These are phyloP conservation scores for Dasyprocta punctata DNA, from an alignment of 2,113 vertebrate genomes.

Conservation along the genomic window DNA sequence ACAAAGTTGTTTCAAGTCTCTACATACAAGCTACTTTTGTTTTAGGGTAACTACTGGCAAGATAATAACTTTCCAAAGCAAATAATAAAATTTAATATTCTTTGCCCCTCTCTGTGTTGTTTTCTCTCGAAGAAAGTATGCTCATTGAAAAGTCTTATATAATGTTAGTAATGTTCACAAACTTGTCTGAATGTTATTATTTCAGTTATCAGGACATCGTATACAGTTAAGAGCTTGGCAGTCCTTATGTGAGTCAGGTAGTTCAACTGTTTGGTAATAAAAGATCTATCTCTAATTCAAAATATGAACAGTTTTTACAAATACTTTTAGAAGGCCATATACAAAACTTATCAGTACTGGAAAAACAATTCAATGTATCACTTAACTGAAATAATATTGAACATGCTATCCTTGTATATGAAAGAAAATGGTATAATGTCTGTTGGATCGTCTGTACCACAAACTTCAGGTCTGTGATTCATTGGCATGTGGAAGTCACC, in stretches of 20 bases:
- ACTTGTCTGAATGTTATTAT: background rate
- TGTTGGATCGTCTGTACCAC: background rate
- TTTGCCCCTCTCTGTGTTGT: background rate
- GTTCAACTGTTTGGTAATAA: background rate
- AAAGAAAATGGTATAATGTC: background rate
- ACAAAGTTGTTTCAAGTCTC: background rate
- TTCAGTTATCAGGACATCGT: background rate
- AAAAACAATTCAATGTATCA: background rate
- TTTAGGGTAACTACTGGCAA: constrained; percentile 12
- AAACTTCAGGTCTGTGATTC: background rate
- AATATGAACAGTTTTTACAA: background rate
- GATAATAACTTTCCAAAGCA: constrained; percentile 26
- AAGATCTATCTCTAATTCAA: constrained; percentile 10
- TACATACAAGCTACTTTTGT: background rate
- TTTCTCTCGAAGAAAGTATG: constrained; percentile 10
- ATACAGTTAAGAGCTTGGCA: constrained; percentile 6
- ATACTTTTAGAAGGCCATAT: background rate
- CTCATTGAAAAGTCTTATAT: background rate
- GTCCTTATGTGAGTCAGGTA: background rate
- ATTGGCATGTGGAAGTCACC: background rate
- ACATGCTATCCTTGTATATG: background rate
- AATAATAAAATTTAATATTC: constrained; percentile 17
- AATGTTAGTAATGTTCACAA: background rate
- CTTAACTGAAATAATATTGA: constrained; percentile 12
- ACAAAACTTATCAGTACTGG: background rate